Base-by-base conservation (phyloP, 2,113 vertebrate genomes). In the Pluvianellus socialis region DNA sequence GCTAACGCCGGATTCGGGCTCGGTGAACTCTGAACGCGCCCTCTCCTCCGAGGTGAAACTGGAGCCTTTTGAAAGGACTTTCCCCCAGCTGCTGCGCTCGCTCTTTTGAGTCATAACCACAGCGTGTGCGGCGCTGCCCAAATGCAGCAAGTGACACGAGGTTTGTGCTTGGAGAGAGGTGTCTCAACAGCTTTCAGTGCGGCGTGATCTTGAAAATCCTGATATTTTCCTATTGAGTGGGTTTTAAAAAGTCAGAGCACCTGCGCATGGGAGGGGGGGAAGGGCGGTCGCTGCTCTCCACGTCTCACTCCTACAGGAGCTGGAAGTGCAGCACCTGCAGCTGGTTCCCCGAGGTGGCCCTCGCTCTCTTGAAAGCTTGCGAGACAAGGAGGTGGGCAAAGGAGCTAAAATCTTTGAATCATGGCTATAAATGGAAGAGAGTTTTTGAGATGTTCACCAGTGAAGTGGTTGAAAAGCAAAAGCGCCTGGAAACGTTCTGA, bases 1-100 rank as follows among this genome's bases (percentile, higher is more conserved):
- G 44, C 75, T 44, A 67, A 47, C 3, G 14, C 75, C 3, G 4
- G 71, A 49, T 77, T 86, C 2, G 10, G 79, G 65, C 72, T 85
- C 2, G 2, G 55, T 94, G 88, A 95, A 55, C 86, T 92, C 68
- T 20, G 80, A 91, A 79, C 0, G 16, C 4, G 79, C 74, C 79
- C 0, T 7, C 40, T 88, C 42, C 30, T 58, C 16, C 52, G 19
- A 89, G 73, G 61, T 82, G 56, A 74, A 79, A 45, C 49, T 56
- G 74, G 53, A 91, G 73, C 77, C 62, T 84, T 91, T 93, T 28
- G 83, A 88, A 89, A 93, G 49, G 71, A 61, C 80, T 92, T 94
- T 68, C 77, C 33, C 90, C 44, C 44, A 66, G 71, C 58, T 1
- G 32, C 52, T 61, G 52, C 14, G 3, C 84, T 95, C 0, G 0